These are phyloP conservation scores for Cephus sareptanus DNA, from an alignment of 2,888 invertebrate species.

Conservation along the genomic window DNA sequence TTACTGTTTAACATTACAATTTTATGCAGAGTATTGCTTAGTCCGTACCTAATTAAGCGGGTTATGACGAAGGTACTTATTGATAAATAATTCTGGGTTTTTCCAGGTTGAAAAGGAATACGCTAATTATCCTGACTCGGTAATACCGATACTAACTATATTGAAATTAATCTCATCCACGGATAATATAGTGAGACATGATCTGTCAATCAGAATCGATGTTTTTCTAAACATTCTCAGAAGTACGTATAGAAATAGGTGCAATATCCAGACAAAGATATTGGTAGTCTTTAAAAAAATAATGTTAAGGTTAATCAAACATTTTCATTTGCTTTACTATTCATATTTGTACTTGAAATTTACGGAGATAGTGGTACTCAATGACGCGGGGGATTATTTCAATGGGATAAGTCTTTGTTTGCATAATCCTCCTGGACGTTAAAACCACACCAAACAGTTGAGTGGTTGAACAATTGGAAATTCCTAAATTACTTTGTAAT, in stretches of 20 bases:
- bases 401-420: neutral
- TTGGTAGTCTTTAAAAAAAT: neutral
- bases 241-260: conserved; percentile 55
- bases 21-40: neutral
- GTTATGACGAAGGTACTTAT: neutral
- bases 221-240: conserved; percentile 67
- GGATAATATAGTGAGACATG: conserved; percentile 70
- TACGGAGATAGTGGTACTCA: neutral
- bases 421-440: neutral
- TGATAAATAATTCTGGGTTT: conserved; percentile 1
- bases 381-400: neutral
- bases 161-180: conserved; percentile 68
- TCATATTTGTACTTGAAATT: neutral
- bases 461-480: conserved; percentile 15
- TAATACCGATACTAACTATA: conserved; percentile 67
- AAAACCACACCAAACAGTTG: neutral
- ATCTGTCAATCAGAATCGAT: conserved; percentile 68
- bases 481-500: conserved; percentile 8
- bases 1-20: neutral
- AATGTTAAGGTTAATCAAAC: neutral
- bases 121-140: conserved; percentile 68
- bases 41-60: neutral
- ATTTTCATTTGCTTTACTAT: neutral
- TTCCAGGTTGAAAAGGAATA: conserved; percentile 65
- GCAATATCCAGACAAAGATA: neutral